A percentile compares a stretch with the other conserved stretches of the same genome.
Evolutionary conservation across 2,797 vertebrate species (phyloP).

Genomic region (Anguilla anguilla): DNA sequence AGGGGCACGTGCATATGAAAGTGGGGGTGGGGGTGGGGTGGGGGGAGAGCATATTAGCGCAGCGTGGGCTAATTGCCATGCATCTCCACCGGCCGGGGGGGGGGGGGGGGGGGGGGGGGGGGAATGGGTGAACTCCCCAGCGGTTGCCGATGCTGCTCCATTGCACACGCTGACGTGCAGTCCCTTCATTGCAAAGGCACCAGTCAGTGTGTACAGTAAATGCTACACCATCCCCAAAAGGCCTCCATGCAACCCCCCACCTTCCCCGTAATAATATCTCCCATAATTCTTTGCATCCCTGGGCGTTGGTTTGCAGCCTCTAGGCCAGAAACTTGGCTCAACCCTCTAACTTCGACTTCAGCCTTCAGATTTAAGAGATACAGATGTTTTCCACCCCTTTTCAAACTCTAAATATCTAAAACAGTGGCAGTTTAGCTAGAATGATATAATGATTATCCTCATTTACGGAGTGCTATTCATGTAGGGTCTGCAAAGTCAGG

Average conservation of each 20-base stretch:
- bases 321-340: not conserved
- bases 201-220: not conserved
- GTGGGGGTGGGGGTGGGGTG: not conserved
- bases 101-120: not conserved
- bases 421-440: not conserved
- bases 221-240: not conserved
- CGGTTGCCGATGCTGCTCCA: no score
- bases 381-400: not conserved
- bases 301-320: not conserved
- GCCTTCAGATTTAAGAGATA: not conserved
- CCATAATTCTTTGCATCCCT: not conserved
- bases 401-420: not conserved
- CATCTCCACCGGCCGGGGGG: not conserved
- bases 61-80: not conserved
- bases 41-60: not conserved
- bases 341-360: not conserved
- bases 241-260: not conserved
- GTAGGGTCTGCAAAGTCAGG: not conserved
- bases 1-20: not conserved
- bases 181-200: not conserved
- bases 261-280: not conserved
- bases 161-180: not conserved
- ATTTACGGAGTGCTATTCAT: not conserved
- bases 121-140: not conserved
- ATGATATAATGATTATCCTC: not conserved